Evolutionary conservation across 1,140 invertebrate genomes (phyloP), one percentile per base, ranked within the genome.

Genomic region (Neomicropteryx cornuta): DNA sequence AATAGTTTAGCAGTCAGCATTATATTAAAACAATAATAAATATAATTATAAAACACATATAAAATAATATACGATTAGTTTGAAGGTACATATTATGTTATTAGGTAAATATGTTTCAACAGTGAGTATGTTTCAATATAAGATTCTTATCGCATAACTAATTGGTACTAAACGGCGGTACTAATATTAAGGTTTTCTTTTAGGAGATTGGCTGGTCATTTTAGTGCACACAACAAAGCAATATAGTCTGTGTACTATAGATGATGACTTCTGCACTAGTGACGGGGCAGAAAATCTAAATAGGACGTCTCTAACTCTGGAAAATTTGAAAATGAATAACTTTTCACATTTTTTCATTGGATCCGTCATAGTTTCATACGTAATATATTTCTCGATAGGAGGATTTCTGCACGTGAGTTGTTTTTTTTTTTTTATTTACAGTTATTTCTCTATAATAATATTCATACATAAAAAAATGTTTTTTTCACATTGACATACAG

Each of bases 371-470:
- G 54, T 77, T 5, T 73, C 75, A 1, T 74, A 73, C 34, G 42
- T 48, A 11, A 65, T 73, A 21, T 80, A 79, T 53, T 74, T 78
- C 40, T 31, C 56, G 11, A 55, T 79, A 5, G 75, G 75, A 38
- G 75, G 76, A 46, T 79, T 77, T 50, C 60, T 79, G 39, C 77
- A 79, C 51, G 77, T 79, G 66, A 73, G 71, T 67, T 34, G 21
- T 33, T 33, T 18, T 29, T 11, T 11, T 19, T 23, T 16, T n/a
- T 16, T 29, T 27, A 43, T 14, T 30, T 43, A 28, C 38, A n/a
- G 16, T 36, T 35, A 30, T 35, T 11, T 27, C 16, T 18, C 24
- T 43, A 29, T 45, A 36, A 41, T 28, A 42, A 37, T 32, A 39
- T 13, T 27, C 8, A 27, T 27, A 27, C 13, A 8, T 8, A 27